These are phyloP conservation scores for Protomyctophum bolini DNA, from an alignment of 2,113 vertebrate species.

Conservation along the genomic window DNA sequence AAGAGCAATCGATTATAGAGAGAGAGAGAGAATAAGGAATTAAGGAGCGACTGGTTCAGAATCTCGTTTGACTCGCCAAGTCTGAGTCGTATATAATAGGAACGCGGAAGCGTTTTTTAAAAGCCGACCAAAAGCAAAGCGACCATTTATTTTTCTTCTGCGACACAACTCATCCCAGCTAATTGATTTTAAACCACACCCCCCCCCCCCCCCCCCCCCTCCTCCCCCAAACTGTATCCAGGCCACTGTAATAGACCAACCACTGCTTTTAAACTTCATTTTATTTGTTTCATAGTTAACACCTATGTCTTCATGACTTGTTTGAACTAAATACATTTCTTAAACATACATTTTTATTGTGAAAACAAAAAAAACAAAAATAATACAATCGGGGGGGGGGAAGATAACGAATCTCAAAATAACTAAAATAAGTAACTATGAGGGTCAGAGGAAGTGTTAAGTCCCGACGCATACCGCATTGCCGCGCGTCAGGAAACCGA, in stretches of 20 bases:
- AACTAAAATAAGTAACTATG: no score
- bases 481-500: no score
- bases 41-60: no score
- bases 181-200: conserved; percentile 86
- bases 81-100: background rate
- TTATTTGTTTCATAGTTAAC: conserved; percentile 81
- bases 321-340: conserved; percentile 89
- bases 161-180: conserved; percentile 86
- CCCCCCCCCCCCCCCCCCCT: conserved; percentile 61
- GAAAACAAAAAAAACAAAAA: conserved; percentile 83
- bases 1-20: no score
- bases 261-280: no score
- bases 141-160: conserved; percentile 76
- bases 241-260: no score
- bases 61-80: no score
- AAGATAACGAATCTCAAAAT: conserved; percentile 6
- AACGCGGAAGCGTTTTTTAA: conserved; percentile 78
- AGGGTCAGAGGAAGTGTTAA: no score
- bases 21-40: no score
- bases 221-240: no score
- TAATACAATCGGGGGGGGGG: conserved; percentile 33
- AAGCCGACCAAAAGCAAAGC: conserved; percentile 87
- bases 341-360: conserved; percentile 87
- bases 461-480: no score
- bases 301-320: conserved; percentile 84